Evolutionary conservation across 2,797 vertebrate genomes (phyloP).

Genomic region (Arctocebus calabarensis): DNA sequence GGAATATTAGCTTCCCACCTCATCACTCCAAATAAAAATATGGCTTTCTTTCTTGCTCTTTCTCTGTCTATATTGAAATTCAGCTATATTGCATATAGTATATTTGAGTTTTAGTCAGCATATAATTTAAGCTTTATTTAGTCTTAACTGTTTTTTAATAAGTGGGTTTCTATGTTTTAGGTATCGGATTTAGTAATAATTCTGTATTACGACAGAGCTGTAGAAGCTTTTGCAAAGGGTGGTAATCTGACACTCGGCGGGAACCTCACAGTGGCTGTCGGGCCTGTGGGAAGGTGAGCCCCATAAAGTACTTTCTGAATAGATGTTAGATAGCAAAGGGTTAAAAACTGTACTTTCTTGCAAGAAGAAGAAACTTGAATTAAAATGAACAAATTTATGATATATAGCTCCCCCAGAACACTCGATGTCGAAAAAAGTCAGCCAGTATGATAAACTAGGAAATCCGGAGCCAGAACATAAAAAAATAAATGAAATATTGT

Average conservation of each 20-base stretch:
- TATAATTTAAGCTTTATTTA: background rate
- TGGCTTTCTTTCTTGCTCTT: background rate
- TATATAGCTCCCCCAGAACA: background rate
- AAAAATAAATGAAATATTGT: background rate
- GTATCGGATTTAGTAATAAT: slow-evolving; percentile 98
- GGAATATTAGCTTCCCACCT: accelerated
- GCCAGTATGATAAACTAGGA: background rate
- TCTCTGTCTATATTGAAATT: background rate
- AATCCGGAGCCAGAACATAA: background rate
- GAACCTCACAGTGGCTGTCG: slow-evolving; percentile 96
- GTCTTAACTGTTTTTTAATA: background rate
- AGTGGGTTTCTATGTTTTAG: slow-evolving; percentile 84
- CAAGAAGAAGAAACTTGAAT: background rate
- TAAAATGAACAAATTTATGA: background rate
- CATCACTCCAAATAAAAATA: background rate
- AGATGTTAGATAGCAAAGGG: background rate
- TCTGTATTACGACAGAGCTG: slow-evolving; percentile 95
- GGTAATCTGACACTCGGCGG: slow-evolving; percentile 98
- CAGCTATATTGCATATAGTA: accelerated
- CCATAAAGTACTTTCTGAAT: background rate
- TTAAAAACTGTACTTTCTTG: background rate
- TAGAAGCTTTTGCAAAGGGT: slow-evolving; percentile 97
- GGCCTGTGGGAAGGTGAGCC: slow-evolving; percentile 95
- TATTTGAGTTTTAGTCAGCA: background rate
- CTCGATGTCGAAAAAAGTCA: background rate